Base-by-base conservation (phyloP, 2,888 invertebrate genomes). In the Conistra vaccinii region DNA sequence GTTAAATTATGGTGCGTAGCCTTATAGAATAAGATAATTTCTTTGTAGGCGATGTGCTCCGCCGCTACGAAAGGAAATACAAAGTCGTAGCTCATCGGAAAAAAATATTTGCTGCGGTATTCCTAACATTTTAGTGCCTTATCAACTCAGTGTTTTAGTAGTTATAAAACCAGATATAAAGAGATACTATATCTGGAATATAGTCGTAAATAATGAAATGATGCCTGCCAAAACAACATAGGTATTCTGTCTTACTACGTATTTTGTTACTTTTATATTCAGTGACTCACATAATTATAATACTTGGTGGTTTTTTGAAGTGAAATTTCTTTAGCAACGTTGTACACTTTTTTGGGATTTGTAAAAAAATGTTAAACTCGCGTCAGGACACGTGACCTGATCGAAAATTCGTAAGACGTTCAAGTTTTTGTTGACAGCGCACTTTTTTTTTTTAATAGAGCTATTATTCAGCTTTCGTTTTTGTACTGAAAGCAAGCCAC, bases 81-180 rank as follows among this genome's bases (percentile, higher is more conserved):
- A 51, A 60, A 61, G 39, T 3, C 4, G 14, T 14, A 66, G 14
- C 7, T 48, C 3, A n/a, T 55, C 20, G 14, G 29, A 26, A 48
- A 78, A 51, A 69, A 29, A 60, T n/a, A 51, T n/a, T 29, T 20
- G 35, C 35, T 14, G 14, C 5, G 26, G 20, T 32, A 42, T 51
- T 48, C 10, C 32, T n/a, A 17, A 61, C 14, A 45, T 68, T 77
- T 76, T n/a, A 53, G 20, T 29, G 29, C 23, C 39, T 65, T 61
- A 32, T 51, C 48, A 42, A 42, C 26, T 42, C 45, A 58, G 14
- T 32, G 26, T 57, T 61, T 55, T 75, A 75, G 26, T 45, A 42
- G 32, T 60, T 42, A 65, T 76, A 74, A 74, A 75, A 55, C 26
- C n/a, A 75, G 53, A 32, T 76, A 57, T 39, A 61, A 45, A 76